Conservation (phyloP, 2,888 invertebrate genomes). For the Cataglyphis livida region DNA sequence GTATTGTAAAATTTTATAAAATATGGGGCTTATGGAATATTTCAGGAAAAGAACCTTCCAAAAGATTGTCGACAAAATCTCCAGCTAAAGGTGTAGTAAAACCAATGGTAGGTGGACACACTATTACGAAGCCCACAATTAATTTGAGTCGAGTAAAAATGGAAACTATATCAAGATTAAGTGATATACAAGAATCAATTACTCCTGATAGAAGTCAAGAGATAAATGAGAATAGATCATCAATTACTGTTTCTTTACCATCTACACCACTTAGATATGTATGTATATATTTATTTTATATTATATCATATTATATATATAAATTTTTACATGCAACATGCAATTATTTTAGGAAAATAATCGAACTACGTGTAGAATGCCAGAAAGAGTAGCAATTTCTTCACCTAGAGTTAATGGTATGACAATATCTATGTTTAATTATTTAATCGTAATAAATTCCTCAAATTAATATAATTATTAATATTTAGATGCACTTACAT, state of each 20-base stretch:
- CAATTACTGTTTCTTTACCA: slow-evolving; percentile 41
- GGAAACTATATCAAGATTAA: slow-evolving; percentile 77
- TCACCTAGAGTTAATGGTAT: slow-evolving; percentile 76
- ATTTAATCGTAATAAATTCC: background rate
- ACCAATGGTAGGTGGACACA: slow-evolving; percentile 84
- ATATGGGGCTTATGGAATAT: slow-evolving; percentile 1
- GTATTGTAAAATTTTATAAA: background rate
- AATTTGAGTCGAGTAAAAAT: slow-evolving; percentile 83
- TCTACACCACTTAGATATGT: slow-evolving; percentile 68
- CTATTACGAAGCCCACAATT: slow-evolving; percentile 84
- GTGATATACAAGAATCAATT: slow-evolving; percentile 78
- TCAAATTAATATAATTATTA: slow-evolving; percentile 12
- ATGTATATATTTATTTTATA: slow-evolving; percentile 46
- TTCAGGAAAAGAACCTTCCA: slow-evolving; percentile 76
- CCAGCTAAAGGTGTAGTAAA: slow-evolving; percentile 83
- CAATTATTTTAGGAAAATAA: slow-evolving; percentile 71
- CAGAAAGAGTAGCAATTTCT: slow-evolving; percentile 76
- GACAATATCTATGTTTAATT: background rate
- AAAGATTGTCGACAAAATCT: slow-evolving; percentile 78
- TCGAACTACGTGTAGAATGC: slow-evolving; percentile 71
- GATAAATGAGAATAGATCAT: slow-evolving; percentile 45
- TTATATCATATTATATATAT: background rate
- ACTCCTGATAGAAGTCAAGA: slow-evolving; percentile 70
- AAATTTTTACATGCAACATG: background rate
- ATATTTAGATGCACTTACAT: slow-evolving; percentile 54